Evolutionary conservation across 2,113 vertebrate species (phyloP), one percentile per base, ranked within the genome.

Genomic region (Aegotheles bennettii): DNA sequence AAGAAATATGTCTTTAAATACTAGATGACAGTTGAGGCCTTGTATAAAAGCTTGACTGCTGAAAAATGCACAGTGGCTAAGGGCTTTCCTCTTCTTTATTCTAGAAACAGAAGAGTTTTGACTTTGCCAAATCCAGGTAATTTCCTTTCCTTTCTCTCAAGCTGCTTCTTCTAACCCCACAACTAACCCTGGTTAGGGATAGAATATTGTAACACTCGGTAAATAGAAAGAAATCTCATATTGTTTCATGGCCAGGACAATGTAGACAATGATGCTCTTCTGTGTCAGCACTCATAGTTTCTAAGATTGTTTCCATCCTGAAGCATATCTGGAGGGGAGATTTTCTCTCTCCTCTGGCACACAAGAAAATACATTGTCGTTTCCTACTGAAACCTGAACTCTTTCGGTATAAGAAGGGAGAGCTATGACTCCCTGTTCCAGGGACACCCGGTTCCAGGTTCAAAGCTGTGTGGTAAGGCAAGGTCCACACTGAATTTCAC

Each of bases 61-160:
- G 51, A 84, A 59, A 84, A 64, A 86, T 94, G 42, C 59, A 19
- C 31, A 51, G 92, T 56, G 90, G 68, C 81, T 93, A 68, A 95
- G 92, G 68, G 53, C 19, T 88, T 94, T 97, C 69, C 63, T 93
- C 78, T 85, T 90, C 84, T 97, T 97, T 95, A 78, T 92, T 90
- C 95, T 45, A 97, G 96, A 95, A 94, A 90, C 93, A 94, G 95
- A 95, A 85, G 85, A 78, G 13, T 23, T 69, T 70, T 31, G 57
- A 79, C 15, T 60, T 79, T 90, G 75, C 93, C 90, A 91, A 89
- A 94, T 93, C 90, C 95, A 96, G 96, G 97, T 97, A 95, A 97
- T 95, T 95, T 85, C 71, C 80, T 87, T 71, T 94, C 60, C 56
- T 65, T 79, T 81, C 67, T 68, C 87, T 64, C 84, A 75, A 73